A percentile compares a stretch with the other conserved stretches of the same genome.
Conservation (phyloP, 2,113 vertebrate genomes). For the Sphaerodactylus townsendi region DNA sequence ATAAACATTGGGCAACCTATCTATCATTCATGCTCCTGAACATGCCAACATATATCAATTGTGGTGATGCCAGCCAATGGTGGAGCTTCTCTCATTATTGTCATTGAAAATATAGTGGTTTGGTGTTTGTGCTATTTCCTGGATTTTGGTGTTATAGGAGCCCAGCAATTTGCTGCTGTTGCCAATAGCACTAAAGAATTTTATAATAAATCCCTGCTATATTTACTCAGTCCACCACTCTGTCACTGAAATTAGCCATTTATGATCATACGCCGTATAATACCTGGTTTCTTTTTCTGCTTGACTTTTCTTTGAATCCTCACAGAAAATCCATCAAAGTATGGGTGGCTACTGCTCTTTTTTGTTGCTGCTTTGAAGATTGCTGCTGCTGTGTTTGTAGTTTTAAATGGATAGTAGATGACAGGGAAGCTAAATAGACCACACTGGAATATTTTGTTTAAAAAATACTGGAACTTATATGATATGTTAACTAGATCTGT, state of each 20-base stretch:
- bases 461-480: constrained; percentile 28
- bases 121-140: constrained; percentile 71
- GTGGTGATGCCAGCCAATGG: constrained; percentile 73
- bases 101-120: constrained; percentile 70
- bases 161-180: constrained; percentile 64
- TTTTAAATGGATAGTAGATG: constrained; percentile 10
- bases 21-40: constrained; percentile 76
- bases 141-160: constrained; percentile 69
- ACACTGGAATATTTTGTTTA: constrained; percentile 42
- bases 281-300: constrained; percentile 69
- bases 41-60: constrained; percentile 74
- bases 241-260: constrained; percentile 75
- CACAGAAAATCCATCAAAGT: constrained; percentile 55
- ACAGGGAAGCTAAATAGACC: constrained; percentile 44
- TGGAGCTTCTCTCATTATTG: constrained; percentile 66
- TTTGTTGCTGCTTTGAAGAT: background rate
- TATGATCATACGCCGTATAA: constrained; percentile 69
- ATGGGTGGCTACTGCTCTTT: constrained; percentile 46
- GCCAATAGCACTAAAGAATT: constrained; percentile 66
- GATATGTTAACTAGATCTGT: constrained; percentile 39
- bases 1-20: constrained; percentile 70
- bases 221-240: constrained; percentile 69
- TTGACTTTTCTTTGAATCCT: constrained; percentile 55
- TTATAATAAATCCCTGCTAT: constrained; percentile 76
- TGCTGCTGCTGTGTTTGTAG: constrained; percentile 12